Conservation (phyloP, 2,113 vertebrate species). For the Atrichornis clamosus region DNA sequence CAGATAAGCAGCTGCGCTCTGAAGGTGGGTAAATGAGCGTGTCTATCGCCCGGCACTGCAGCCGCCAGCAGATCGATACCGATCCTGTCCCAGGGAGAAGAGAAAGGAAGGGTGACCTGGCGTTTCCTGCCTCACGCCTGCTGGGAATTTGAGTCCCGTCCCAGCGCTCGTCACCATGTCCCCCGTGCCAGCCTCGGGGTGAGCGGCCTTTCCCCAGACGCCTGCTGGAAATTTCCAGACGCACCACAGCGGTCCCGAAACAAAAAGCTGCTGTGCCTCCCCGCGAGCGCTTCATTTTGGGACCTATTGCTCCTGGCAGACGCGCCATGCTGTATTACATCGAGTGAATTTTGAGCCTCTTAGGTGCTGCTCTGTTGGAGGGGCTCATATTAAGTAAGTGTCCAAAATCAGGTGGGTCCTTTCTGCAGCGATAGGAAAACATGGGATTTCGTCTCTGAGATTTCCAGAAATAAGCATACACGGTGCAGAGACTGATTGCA, state of each 20-base stretch:
- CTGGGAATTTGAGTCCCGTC: constrained; percentile 46
- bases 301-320: not conserved
- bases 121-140: constrained; percentile 15
- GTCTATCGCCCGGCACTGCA: not conserved
- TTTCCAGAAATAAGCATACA: not conserved
- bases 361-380: not conserved
- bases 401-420: not conserved
- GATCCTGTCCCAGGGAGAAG: not conserved
- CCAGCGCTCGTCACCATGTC: not conserved
- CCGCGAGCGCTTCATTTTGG: not conserved
- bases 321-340: not conserved
- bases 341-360: not conserved
- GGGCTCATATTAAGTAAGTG: not conserved
- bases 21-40: accelerated
- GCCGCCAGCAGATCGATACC: not conserved
- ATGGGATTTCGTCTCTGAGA: not conserved
- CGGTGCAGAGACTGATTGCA: not conserved
- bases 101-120: not conserved
- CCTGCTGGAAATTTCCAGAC: constrained; percentile 19
- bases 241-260: not conserved
- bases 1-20: not conserved
- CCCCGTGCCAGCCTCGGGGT: not conserved
- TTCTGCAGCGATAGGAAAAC: not conserved
- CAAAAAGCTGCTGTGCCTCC: not conserved
- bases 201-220: not conserved